Conservation (phyloP, 2,888 invertebrate species). For the Punctoribates punctum region DNA sequence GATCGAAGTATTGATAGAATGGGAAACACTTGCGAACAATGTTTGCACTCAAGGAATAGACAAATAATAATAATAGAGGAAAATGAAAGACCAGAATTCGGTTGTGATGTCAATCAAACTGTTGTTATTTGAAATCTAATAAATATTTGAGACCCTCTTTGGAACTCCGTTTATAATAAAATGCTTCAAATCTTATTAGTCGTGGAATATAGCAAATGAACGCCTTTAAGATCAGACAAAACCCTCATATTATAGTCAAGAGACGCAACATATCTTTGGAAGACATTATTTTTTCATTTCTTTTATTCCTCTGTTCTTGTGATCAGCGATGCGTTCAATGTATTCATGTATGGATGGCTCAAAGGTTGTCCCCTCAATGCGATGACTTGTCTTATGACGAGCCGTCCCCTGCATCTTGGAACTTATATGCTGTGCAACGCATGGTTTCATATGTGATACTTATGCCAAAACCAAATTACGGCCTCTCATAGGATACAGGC, state of each 20-base stretch:
- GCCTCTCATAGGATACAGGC: background rate
- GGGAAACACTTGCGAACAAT: no score
- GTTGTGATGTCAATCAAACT: background rate
- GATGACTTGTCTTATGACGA: background rate
- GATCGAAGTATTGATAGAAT: no score
- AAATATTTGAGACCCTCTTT: background rate
- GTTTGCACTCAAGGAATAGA: background rate
- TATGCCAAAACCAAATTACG: background rate
- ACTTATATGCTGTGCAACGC: background rate
- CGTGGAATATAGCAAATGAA: background rate
- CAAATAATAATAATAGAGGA: background rate
- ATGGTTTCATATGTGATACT: background rate
- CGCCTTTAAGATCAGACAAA: background rate
- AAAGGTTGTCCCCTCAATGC: background rate
- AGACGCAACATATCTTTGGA: background rate
- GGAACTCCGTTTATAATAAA: background rate
- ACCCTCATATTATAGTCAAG: background rate
- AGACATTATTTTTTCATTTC: background rate
- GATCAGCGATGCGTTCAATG: background rate
- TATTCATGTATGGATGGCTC: background rate
- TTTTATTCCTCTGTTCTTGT: background rate
- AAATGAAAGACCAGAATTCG: background rate
- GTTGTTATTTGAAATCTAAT: background rate
- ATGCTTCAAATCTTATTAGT: constrained; percentile 3
- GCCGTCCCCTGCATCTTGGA: background rate